These are phyloP conservation scores for Actinia equina DNA, from an alignment of 64 coral and sea anemone species.

Conservation along the genomic window DNA sequence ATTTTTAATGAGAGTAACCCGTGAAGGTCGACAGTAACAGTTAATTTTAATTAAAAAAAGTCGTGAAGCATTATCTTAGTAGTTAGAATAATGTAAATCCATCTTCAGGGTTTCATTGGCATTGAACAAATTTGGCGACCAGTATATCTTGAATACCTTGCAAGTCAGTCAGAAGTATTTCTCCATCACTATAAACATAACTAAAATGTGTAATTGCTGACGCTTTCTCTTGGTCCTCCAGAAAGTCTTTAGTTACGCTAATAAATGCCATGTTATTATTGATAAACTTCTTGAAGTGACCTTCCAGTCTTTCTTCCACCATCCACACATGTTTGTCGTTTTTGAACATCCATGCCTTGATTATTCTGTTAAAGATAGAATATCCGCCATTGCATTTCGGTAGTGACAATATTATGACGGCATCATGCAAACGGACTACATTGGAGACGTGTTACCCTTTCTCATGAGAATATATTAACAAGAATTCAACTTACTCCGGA, in stretches of 20 bases:
- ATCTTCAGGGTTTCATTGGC: too few species aligned
- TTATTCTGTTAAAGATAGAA: not conserved
- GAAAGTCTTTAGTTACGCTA: not conserved
- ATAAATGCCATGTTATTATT: not conserved
- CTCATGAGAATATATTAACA: too few species aligned
- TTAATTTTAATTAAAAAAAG: too few species aligned
- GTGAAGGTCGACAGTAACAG: too few species aligned
- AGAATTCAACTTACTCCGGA: constrained; percentile 1
- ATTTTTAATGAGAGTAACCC: too few species aligned
- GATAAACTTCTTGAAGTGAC: not conserved
- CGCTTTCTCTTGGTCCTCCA: not conserved
- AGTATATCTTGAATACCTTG: constrained; percentile 1
- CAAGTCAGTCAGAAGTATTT: constrained; percentile 5
- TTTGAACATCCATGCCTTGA: constrained; percentile 11
- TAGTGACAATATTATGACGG: too few species aligned
- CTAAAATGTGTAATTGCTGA: not conserved
- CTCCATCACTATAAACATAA: not conserved
- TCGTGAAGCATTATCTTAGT: too few species aligned
- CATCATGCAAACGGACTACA: too few species aligned
- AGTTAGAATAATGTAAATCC: too few species aligned
- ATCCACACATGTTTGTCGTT: not conserved
- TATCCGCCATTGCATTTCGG: too few species aligned
- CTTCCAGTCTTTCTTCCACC: constrained; percentile 1
- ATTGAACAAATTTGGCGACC: too few species aligned
- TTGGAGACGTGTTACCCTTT: too few species aligned